phyloP scores from a whole-genome alignment of 2,888 invertebrate species.

The Panzeria rudis region DNA sequence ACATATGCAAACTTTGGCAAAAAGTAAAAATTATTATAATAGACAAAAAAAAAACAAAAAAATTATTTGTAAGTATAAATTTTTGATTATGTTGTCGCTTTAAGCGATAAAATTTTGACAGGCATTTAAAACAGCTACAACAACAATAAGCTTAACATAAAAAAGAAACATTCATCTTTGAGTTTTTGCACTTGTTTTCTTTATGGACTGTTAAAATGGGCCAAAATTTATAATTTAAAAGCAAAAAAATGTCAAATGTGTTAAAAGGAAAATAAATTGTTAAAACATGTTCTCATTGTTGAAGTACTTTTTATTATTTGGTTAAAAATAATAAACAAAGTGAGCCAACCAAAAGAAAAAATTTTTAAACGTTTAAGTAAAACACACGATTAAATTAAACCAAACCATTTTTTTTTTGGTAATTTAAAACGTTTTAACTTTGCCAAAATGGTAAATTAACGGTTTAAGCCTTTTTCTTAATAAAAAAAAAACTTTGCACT shows the following conservation, averaged over 20 bases:
- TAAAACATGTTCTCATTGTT: constrained; percentile 56
- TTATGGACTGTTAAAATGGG: constrained; percentile 61
- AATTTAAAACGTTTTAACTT: constrained; percentile 45
- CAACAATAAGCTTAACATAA: constrained; percentile 32
- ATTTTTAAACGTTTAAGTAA: not conserved
- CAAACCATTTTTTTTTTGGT: not conserved
- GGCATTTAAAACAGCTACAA: constrained; percentile 65
- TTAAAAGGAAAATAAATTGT: constrained; percentile 70
- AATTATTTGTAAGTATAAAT: constrained; percentile 34
- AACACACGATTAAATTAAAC: constrained; percentile 44
- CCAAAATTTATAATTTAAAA: constrained; percentile 49
- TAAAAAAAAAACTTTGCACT: not conserved
- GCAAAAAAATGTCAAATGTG: constrained; percentile 67
- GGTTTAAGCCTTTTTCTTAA: constrained; percentile 29
- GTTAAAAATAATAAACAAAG: constrained; percentile 42
- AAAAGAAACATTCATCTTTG: constrained; percentile 51
- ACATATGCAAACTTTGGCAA: constrained; percentile 30
- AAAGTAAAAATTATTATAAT: too few relatives aligned
- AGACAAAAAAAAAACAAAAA: constrained; percentile 22
- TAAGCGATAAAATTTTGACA: constrained; percentile 73
- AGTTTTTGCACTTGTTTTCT: constrained; percentile 25
- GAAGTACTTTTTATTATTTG: constrained; percentile 15
- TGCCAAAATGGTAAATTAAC: constrained; percentile 57
- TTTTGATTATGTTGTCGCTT: constrained; percentile 73
- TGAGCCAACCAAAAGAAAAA: constrained; percentile 15